Conservation (phyloP, 1,140 invertebrate genomes). For the Magallana ariakensis region DNA sequence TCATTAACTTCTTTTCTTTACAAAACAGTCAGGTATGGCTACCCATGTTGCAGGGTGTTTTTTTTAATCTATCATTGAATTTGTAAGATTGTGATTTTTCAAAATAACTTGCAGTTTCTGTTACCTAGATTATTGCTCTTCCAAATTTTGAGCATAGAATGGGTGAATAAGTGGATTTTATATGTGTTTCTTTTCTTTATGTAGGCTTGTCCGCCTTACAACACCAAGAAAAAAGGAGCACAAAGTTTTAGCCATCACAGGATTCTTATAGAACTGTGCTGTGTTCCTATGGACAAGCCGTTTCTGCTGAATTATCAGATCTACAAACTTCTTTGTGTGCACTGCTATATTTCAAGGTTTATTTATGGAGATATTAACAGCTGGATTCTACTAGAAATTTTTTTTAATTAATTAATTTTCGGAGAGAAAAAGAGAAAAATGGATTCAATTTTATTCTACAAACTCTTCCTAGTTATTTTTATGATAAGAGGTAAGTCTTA, state of each 20-base stretch:
- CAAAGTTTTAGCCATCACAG: not conserved
- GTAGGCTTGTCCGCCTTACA: conserved; percentile 7
- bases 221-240: not conserved
- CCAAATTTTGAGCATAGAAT: too few relatives aligned
- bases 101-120: not conserved
- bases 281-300: conserved; percentile 30
- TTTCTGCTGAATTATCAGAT: not conserved
- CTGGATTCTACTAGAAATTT: not conserved
- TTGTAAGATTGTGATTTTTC: not conserved
- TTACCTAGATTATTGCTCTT: not conserved
- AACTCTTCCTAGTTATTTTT: conserved; percentile 6
- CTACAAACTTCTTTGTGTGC: not conserved
- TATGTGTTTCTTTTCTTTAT: not conserved
- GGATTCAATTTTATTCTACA: conserved; percentile 6
- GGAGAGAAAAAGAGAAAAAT: not conserved
- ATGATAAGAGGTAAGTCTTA: not conserved
- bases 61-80: not conserved
- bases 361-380: not conserved
- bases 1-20: not conserved
- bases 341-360: not conserved
- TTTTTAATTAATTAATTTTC: not conserved
- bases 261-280: not conserved
- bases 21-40: not conserved
- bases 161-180: not conserved
- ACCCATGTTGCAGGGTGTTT: not conserved